Evolutionary conservation across 2,797 vertebrate species (phyloP), one percentile per base, ranked within the genome.

Genomic region (Etheostoma perlongum): DNA sequence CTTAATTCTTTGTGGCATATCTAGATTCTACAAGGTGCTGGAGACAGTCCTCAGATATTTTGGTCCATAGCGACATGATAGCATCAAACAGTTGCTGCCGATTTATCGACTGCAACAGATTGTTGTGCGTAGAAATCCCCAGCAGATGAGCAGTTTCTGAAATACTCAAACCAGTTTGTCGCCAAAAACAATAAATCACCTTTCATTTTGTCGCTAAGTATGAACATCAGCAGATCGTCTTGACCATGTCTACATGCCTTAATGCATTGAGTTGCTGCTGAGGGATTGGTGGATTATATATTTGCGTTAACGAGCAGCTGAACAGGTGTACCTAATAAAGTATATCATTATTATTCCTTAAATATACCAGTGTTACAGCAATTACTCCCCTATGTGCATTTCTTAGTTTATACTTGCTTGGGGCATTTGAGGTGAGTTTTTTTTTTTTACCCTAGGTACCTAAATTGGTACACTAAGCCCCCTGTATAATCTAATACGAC

Each of bases 371-470:
- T 64, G 52, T 70, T 62, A 48, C 55, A 63, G 60, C 42, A 52
- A 47, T 67, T 49, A 63, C 30, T 58, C 47, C 15, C 27, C 33
- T 19, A 12, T 23, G 23, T 58, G 82, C 7, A 44, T 74, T 70
- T 78, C 36, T 65, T 2, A 14, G 9, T 82, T 73, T 68, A 53
- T 54, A 36, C 48, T 62, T n/a, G 5, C 49, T 65, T 10, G 1
- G 74, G 72, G 63, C 72, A 86, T 87, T 79, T 77, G 53, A 92
- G 87, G 81, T 87, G 73, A 89, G 44, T 19, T 51, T 46, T 27
- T 27, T 27, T 64, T n/a, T 63, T 87, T 81, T 57, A 64, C 78
- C 44, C 44, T 13, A 30, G 69, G 47, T 65, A 74, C 73, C 70
- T 61, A 78, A 81, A 78, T 85, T 66, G 84, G 76, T 71, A 86